phyloP scores from a whole-genome alignment of 2,113 vertebrate species.

The Bubalus kerabau region DNA sequence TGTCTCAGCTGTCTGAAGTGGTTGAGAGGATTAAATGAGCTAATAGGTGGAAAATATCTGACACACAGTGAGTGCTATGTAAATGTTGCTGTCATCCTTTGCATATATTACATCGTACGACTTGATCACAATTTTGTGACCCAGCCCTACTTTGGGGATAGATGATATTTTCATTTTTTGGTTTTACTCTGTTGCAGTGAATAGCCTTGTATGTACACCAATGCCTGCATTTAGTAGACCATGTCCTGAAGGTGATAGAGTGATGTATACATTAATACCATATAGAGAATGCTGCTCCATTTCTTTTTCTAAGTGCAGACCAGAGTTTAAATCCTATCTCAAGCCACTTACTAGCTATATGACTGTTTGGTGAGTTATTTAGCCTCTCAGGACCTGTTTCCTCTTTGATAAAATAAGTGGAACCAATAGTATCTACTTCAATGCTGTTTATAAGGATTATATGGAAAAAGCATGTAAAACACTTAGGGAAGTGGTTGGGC shows the following conservation, averaged over 20 bases:
- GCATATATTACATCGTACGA: background rate
- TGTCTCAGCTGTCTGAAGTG: background rate
- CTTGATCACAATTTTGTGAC: background rate
- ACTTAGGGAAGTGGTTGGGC: background rate
- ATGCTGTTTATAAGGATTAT: background rate
- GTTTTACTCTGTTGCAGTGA: background rate
- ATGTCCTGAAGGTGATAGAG: background rate
- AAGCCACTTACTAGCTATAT: background rate
- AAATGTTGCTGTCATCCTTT: background rate
- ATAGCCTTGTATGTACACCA: background rate
- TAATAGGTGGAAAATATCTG: background rate
- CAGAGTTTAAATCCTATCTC: background rate
- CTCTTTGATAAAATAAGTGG: background rate
- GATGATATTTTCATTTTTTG: background rate
- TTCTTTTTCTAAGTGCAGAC: background rate
- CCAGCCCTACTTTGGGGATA: background rate
- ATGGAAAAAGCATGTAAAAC: background rate
- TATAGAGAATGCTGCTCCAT: background rate
- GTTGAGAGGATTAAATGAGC: background rate
- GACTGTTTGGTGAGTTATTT: background rate
- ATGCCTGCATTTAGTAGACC: background rate
- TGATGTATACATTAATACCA: background rate
- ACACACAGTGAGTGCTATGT: background rate
- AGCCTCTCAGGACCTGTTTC: background rate
- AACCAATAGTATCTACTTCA: background rate